These are phyloP conservation scores for Microplitis manilae DNA, from an alignment of 2,888 invertebrate genomes.

Conservation along the genomic window DNA sequence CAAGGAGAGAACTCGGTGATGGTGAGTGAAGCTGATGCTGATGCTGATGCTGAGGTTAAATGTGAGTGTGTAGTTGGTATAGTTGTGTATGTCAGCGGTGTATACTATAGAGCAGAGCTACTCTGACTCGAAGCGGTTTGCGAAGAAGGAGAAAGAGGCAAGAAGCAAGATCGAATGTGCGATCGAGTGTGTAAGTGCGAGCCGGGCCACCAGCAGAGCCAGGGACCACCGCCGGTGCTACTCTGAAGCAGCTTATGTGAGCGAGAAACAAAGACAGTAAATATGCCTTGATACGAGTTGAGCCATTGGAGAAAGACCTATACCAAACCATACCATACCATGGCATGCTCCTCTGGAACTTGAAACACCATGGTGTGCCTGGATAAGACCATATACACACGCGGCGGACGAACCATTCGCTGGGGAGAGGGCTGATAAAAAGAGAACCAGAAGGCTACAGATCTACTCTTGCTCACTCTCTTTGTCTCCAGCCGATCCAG, in stretches of 20 bases:
- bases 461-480: constrained; percentile 22
- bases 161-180: constrained; percentile 58
- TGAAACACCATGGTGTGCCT: background rate
- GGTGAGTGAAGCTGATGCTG: background rate
- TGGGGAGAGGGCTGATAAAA: constrained; percentile 25
- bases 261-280: constrained; percentile 38
- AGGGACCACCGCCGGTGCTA: constrained; percentile 67
- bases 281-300: background rate
- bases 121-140: constrained; percentile 42
- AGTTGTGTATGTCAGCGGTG: constrained; percentile 7
- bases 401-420: constrained; percentile 1
- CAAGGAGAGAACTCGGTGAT: background rate
- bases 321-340: too few species aligned
- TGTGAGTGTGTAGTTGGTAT: background rate
- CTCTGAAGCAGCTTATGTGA: constrained; percentile 47
- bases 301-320: constrained; percentile 8
- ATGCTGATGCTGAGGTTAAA: background rate
- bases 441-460: constrained; percentile 28
- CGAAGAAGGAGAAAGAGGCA: constrained; percentile 42
- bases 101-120: constrained; percentile 14
- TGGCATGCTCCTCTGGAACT: background rate
- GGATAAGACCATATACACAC: constrained; percentile 1
- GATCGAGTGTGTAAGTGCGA: constrained; percentile 70
- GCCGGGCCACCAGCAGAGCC: constrained; percentile 71
- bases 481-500: constrained; percentile 29